Conservation (phyloP, 2,113 vertebrate species). For the Isichthys henryi region DNA sequence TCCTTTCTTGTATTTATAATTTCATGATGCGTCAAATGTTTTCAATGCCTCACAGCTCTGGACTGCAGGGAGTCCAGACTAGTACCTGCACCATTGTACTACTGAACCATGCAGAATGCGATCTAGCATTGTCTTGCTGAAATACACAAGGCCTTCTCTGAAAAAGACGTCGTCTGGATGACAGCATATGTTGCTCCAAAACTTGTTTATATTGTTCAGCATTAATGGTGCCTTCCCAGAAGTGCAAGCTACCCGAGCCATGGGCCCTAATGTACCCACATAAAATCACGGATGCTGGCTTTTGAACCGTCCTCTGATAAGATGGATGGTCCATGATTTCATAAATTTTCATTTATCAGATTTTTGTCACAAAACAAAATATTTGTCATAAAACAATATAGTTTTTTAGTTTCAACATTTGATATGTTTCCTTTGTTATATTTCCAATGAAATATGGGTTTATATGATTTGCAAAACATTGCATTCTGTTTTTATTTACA, state of each 20-base stretch:
- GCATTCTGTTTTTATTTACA: not conserved
- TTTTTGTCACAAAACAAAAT: not conserved
- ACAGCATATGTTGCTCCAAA: not conserved
- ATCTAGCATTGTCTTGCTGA: not conserved
- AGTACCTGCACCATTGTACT: too few relatives aligned
- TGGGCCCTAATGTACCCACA: too few relatives aligned
- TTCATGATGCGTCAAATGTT: too few relatives aligned
- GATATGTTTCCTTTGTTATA: not conserved
- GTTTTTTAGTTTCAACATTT: not conserved
- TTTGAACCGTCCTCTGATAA: too few relatives aligned
- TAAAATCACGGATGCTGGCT: too few relatives aligned
- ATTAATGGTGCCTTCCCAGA: not conserved
- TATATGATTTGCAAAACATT: not conserved
- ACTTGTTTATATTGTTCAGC: not conserved
- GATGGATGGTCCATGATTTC: too few relatives aligned
- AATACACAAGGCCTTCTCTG: not conserved
- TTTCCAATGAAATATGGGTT: not conserved
- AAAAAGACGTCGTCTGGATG: not conserved
- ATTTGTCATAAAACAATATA: not conserved
- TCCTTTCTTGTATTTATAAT: too few relatives aligned
- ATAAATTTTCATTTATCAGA: too few relatives aligned
- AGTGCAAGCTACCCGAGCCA: too few relatives aligned
- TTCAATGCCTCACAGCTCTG: too few relatives aligned
- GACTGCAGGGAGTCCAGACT: too few relatives aligned
- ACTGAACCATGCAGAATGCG: too few relatives aligned